Base-by-base conservation (phyloP, 2,888 invertebrate genomes). In the Malthinus seriepunctatus region DNA sequence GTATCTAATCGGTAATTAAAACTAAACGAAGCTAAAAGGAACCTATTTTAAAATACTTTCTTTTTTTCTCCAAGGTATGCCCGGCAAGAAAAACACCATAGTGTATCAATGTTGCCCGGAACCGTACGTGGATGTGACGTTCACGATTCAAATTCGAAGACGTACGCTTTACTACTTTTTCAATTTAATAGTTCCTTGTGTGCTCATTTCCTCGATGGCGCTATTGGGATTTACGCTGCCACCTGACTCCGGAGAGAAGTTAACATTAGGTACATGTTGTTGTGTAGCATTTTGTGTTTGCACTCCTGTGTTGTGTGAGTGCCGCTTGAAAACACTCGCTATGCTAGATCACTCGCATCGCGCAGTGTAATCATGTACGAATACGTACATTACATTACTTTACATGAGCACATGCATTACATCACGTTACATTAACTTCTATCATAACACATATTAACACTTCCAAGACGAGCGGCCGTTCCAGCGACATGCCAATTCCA, bases 141-240 rank as follows among this genome's bases (percentile, higher is more conserved):
- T 97, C 82, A 94, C 93, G 69, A 95, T 99, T 79, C 93, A 93
- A 84, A 95, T 99, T 75, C 87, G 97, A 70, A 86, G 98, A 77
- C 86, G 97, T 75, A 97, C 97, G 48, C 85, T 98, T 73, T 98
- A 97, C 86, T 98, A 98, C 84, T 97, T 97, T 84, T 96, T 98
- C 88, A 99, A 99, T 85, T 88, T 99, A 81, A 97, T 99, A 81
- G 95, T 98, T 76, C 99, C 98, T 70, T 97, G 97, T 80, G 95
- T 98, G 76, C 88, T 99, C 75, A 98, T 99, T 79, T 95, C 97
- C 65, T 95, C 97, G 70, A 97, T 98, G 94, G 97, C 97, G 70
- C 88, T 99, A 70, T 86, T 99, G 74, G 96, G 97, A 69, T 99
- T 99, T 84, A 95, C 97, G 67, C 84, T 99, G 77, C 98, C 99